A percentile compares a stretch with the other conserved stretches of the same genome.
Conservation (phyloP, 2,797 vertebrate species). For the Thripadectes ignobilis region DNA sequence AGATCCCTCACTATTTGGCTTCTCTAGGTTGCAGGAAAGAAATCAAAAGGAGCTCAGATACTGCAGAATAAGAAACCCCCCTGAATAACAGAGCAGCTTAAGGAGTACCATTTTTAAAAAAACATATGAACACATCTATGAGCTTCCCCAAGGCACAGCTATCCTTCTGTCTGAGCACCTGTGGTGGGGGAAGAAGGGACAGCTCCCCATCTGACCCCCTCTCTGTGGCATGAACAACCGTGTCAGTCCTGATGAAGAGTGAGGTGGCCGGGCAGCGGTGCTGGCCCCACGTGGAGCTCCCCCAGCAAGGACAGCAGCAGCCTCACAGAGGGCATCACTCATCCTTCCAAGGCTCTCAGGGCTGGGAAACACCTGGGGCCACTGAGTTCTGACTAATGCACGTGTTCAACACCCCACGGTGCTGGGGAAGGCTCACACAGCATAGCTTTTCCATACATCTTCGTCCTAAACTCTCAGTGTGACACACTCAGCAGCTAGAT, state of each 20-base stretch:
- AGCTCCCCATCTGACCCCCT: neutral
- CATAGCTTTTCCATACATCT: neutral
- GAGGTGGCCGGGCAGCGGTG: neutral
- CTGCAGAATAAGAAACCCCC: neutral
- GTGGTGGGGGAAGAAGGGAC: neutral
- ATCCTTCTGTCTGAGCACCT: neutral
- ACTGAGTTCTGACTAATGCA: neutral
- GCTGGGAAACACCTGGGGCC: neutral
- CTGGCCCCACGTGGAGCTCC: neutral
- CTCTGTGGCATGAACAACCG: neutral
- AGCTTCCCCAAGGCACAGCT: neutral
- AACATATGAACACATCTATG: fast-evolving
- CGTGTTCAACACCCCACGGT: fast-evolving
- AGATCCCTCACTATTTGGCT: neutral
- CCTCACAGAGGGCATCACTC: neutral
- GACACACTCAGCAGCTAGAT: neutral
- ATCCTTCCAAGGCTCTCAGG: neutral
- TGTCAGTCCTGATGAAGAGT: fast-evolving
- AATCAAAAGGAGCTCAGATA: neutral
- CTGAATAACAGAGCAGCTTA: neutral
- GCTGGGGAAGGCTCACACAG: neutral
- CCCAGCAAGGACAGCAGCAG: neutral
- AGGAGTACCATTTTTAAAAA: neutral
- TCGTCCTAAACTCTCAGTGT: neutral
- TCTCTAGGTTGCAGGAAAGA: neutral